These are phyloP conservation scores for Lophura nycthemera DNA, from an alignment of 2,113 vertebrate species.

Conservation along the genomic window DNA sequence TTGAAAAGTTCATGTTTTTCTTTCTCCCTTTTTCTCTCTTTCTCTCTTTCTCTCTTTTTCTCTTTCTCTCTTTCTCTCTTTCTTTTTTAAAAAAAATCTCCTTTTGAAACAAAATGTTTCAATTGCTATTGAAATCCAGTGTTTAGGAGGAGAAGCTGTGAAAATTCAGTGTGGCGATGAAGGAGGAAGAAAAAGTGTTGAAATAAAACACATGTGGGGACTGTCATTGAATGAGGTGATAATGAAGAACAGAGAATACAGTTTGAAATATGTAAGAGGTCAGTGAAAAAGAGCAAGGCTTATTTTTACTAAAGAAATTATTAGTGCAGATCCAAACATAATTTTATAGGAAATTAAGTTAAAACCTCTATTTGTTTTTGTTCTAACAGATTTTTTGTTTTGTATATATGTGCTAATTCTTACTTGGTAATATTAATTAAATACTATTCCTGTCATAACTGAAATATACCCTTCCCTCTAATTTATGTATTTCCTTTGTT, in stretches of 20 bases:
- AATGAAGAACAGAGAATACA: background rate
- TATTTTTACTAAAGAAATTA: background rate
- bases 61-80: no score
- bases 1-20: slow-evolving; percentile 58
- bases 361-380: background rate
- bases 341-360: background rate
- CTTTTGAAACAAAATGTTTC: slow-evolving; percentile 10
- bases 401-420: background rate
- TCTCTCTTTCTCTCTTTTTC: background rate
- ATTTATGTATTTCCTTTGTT: background rate
- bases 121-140: slow-evolving; percentile 14
- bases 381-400: background rate
- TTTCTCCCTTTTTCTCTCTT: no score
- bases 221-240: background rate
- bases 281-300: background rate
- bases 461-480: background rate
- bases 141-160: background rate
- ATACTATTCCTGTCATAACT: background rate
- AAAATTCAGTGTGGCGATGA: background rate
- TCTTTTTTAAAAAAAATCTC: background rate
- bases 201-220: background rate
- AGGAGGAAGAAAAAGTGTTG: background rate
- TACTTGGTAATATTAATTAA: background rate
- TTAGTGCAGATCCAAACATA: background rate
- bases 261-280: background rate